Conservation (phyloP, 2,113 vertebrate species). For the Heloderma charlesbogerti region DNA sequence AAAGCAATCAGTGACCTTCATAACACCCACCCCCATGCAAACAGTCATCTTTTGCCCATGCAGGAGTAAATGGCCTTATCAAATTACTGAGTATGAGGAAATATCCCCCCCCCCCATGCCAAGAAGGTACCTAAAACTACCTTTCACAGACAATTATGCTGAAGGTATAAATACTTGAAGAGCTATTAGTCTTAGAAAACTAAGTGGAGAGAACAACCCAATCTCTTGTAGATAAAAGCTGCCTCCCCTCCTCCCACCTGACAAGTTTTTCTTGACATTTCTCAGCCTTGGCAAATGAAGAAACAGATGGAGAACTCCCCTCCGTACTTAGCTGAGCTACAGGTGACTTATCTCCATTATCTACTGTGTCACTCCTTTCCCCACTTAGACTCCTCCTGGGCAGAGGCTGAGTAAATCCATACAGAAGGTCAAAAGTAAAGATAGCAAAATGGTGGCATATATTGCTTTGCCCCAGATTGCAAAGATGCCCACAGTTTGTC, state of each 20-base stretch:
- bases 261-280: background rate
- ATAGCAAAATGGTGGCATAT: background rate
- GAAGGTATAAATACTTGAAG: background rate
- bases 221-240: background rate
- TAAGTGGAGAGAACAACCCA: background rate
- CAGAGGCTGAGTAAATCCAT: background rate
- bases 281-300: background rate
- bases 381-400: background rate
- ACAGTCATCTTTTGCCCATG: background rate
- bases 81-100: accelerated
- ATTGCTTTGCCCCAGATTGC: background rate
- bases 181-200: background rate
- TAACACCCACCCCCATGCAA: background rate
- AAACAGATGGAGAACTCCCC: background rate
- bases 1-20: background rate
- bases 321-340: background rate
- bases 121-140: background rate
- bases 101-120: background rate
- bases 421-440: background rate
- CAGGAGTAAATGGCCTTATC: background rate
- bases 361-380: background rate
- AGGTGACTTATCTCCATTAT: background rate
- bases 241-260: background rate
- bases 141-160: background rate
- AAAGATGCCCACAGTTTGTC: background rate